Conservation (phyloP, 2,113 vertebrate species). For the Gavialis gangeticus region DNA sequence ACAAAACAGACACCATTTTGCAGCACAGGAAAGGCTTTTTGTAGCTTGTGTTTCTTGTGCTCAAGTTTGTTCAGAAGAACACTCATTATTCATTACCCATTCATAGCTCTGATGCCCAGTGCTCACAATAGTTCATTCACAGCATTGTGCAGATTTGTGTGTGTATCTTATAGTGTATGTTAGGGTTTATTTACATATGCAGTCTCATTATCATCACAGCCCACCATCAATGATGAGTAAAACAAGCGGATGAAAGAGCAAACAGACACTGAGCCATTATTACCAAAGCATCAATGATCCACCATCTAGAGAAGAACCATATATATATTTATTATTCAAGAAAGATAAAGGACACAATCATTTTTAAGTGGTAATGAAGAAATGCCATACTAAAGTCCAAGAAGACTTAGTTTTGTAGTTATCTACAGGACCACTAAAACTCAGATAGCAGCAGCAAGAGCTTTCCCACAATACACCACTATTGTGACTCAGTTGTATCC, state of each 20-base stretch:
- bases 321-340: background rate
- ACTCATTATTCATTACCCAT: constrained; percentile 9
- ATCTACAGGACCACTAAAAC: background rate
- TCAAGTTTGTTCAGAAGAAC: constrained; percentile 36
- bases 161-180: background rate
- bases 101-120: constrained; percentile 27
- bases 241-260: constrained; percentile 29
- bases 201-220: constrained; percentile 58
- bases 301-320: background rate
- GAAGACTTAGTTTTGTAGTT: background rate
- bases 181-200: constrained; percentile 51
- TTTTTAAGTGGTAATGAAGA: background rate
- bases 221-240: constrained; percentile 19
- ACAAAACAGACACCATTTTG: constrained; percentile 53
- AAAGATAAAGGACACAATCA: background rate
- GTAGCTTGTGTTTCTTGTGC: constrained; percentile 42
- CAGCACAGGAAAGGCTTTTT: constrained; percentile 42
- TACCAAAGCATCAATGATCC: background rate
- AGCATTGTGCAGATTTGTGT: constrained; percentile 33
- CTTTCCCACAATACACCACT: background rate
- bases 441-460: background rate
- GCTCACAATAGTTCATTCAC: background rate
- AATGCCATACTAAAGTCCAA: background rate
- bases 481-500: background rate
- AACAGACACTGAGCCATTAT: background rate